These are phyloP conservation scores for Enteromius radiatus DNA, from an alignment of 2,797 vertebrate species.

Conservation along the genomic window DNA sequence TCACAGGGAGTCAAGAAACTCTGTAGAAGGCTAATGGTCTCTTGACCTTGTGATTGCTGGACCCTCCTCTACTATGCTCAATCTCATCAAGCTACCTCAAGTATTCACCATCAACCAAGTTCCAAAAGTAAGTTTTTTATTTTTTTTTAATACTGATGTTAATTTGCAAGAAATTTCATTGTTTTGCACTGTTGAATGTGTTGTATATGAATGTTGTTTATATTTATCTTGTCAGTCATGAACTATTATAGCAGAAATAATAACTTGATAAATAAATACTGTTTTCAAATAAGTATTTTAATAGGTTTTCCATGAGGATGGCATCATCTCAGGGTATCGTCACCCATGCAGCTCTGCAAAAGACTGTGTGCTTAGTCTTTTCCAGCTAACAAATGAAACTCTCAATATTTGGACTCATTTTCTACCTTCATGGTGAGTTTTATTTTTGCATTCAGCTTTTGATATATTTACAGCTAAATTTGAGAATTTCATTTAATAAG, in stretches of 20 bases:
- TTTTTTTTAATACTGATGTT: background rate
- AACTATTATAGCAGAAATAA: background rate
- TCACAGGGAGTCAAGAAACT: background rate
- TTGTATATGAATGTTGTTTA: background rate
- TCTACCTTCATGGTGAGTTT: constrained; percentile 86
- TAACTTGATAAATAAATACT: background rate
- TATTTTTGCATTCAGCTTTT: background rate
- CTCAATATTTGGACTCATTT: constrained; percentile 97
- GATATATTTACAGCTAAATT: background rate
- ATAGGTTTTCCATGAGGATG: constrained; percentile 90
- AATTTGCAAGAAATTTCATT: background rate
- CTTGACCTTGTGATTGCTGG: constrained; percentile 18
- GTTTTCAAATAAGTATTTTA: background rate
- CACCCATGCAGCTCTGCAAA: constrained; percentile 86
- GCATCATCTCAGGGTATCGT: constrained; percentile 92
- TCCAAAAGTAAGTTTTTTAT: constrained; percentile 74
- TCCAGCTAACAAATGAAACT: constrained; percentile 95
- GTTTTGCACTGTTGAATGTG: background rate
- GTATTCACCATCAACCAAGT: constrained; percentile 76
- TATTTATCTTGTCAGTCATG: background rate
- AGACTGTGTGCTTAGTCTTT: constrained; percentile 89
- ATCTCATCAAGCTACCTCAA: constrained; percentile 70
- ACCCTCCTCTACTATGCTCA: constrained; percentile 67
- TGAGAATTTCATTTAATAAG: background rate
- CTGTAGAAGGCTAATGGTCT: constrained; percentile 35